Conservation (phyloP, 1,140 invertebrate genomes). For the Ooceraea biroi region DNA sequence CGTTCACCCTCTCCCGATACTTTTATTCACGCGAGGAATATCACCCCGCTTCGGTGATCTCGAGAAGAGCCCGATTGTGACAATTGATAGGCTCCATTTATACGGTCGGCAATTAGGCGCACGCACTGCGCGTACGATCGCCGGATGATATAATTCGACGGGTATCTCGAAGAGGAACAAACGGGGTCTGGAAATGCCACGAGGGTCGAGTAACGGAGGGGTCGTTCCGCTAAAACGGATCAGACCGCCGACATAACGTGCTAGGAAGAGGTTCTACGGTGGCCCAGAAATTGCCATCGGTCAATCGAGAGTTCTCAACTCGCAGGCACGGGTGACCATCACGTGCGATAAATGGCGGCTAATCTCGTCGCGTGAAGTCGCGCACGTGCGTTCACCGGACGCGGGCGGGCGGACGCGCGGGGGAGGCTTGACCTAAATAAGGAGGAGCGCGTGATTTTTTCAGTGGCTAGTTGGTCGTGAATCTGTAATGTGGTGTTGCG, state of each 20-base stretch:
- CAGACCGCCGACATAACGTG: conserved; percentile 9
- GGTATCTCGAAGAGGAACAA: neutral
- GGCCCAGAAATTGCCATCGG: conserved; percentile 27
- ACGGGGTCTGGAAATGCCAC: conserved; percentile 19
- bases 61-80: neutral
- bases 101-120: conserved; percentile 21
- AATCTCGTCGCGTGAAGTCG: conserved; percentile 13
- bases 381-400: conserved; percentile 24
- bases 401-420: neutral
- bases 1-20: neutral
- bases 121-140: neutral
- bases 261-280: neutral
- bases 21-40: neutral
- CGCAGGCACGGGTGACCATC: neutral
- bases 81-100: neutral
- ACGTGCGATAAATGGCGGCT: neutral
- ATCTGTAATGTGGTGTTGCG: conserved; percentile 60
- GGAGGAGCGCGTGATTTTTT: conserved; percentile 12
- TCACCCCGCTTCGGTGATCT: neutral
- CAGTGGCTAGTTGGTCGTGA: conserved; percentile 40
- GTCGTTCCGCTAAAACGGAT: conserved; percentile 19
- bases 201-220: conserved; percentile 15
- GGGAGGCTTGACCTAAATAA: neutral
- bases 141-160: conserved; percentile 15
- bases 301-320: conserved; percentile 9